Evolutionary conservation across 2,888 invertebrate species (phyloP), one percentile per base, ranked within the genome.

Genomic region (Cryptocephalus moraei): DNA sequence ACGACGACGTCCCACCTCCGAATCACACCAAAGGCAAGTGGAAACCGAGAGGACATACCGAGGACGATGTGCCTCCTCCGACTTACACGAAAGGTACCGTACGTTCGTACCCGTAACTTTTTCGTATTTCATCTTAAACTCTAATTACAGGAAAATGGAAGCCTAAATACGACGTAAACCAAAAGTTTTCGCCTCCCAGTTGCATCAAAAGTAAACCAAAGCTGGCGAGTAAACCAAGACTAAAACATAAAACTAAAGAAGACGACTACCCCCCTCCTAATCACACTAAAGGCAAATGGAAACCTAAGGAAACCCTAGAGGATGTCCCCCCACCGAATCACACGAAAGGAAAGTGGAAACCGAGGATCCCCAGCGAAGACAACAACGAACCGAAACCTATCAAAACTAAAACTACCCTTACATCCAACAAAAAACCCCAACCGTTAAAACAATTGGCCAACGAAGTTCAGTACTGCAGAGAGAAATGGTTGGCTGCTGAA

Each of bases 261-360:
- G 52, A 55, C 32, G 49, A 49, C 32, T 46, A 47, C 9, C 49
- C 50, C 1, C 83, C 84, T 0, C 80, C 81, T 4, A 78, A 77
- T 36, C 79, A 86, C 57, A 86, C 86, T 0, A 81, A 81, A 64
- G 87, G 86, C 1, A 91, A 91, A 73, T 90, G 89, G 89, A 77
- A 86, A 44, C 88, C 56, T 41, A 51, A 45, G 49, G 31, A 34
- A 22, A 13, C 12, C 12, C 9, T 22, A 33, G 43, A 43, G 10
- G 9, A 11, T 36, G n/a, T 36, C 3, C n/a, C 36, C 12, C 12
- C 36, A 4, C 6, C 36, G 6, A 68, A 75, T 48, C 77, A 77
- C 52, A 79, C 80, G 1, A 80, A 80, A 1, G 80, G 81, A 0
- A 81, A 82, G 63, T 82, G 82, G 82, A 79, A 76, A 59, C 76